A percentile compares a stretch with the other conserved stretches of the same genome.
Evolutionary conservation across 2,888 invertebrate genomes (phyloP).

Genomic region (Serrognathus titanus): DNA sequence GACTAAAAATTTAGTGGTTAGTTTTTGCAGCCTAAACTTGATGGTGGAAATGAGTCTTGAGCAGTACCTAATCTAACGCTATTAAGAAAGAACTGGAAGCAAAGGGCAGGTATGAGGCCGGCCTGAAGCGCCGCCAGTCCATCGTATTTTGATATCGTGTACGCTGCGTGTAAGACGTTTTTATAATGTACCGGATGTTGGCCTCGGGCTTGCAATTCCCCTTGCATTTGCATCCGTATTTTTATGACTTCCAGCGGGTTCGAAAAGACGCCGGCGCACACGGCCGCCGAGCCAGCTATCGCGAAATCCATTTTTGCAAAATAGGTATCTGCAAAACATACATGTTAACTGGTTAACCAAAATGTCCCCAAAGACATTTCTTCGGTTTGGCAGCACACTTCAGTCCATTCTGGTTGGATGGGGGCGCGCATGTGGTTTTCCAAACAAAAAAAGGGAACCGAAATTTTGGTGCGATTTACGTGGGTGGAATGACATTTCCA

Average conservation of each 20-base stretch:
- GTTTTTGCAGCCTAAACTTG: too few relatives aligned
- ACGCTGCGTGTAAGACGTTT: conserved; percentile 73
- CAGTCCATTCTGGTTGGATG: too few relatives aligned
- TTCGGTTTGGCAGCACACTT: too few relatives aligned
- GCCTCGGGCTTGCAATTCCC: conserved; percentile 72
- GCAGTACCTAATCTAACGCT: conserved; percentile 50
- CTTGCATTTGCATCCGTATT: conserved; percentile 85
- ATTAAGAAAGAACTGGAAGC: conserved; percentile 85
- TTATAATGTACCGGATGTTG: conserved; percentile 69
- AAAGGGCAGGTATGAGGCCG: conserved; percentile 80
- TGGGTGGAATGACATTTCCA: too few relatives aligned
- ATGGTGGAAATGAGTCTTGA: too few relatives aligned
- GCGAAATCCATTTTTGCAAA: conserved; percentile 61
- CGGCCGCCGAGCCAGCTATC: conserved; percentile 74
- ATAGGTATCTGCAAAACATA: too few relatives aligned
- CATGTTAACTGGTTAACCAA: too few relatives aligned
- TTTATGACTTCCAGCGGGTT: conserved; percentile 88
- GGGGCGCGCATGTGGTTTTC: too few relatives aligned
- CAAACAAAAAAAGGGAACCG: too few relatives aligned
- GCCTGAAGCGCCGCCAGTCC: conserved; percentile 72
- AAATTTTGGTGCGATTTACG: too few relatives aligned
- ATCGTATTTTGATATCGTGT: conserved; percentile 73
- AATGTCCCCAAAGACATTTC: too few relatives aligned
- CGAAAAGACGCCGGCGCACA: conserved; percentile 80
- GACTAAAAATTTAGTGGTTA: too few relatives aligned